phyloP scores from a whole-genome alignment of 2,113 vertebrate genomes.

The Porphyrio hochstetteri region DNA sequence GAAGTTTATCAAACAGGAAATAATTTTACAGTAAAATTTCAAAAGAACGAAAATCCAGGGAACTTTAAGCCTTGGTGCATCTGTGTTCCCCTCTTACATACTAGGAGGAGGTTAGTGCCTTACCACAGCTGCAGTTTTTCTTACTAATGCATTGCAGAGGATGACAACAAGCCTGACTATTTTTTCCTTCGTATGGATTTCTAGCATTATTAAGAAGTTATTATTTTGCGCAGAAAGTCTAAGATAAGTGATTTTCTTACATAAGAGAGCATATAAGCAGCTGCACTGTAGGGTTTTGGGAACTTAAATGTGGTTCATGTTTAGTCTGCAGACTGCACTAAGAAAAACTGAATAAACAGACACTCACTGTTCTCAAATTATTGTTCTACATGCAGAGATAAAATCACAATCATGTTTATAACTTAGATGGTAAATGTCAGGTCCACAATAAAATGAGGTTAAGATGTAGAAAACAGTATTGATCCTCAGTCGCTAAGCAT shows the following conservation, averaged over 20 bases:
- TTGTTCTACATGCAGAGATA: neutral
- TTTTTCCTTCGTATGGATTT: neutral
- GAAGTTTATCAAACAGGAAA: neutral
- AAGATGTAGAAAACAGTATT: neutral
- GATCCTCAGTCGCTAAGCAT: neutral
- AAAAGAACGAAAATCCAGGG: neutral
- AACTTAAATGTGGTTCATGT: neutral
- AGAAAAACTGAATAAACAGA: neutral
- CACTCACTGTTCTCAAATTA: neutral
- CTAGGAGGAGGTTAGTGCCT: neutral
- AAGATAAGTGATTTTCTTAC: neutral
- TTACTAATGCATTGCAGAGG: neutral
- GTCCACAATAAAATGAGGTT: neutral
- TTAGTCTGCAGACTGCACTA: neutral
- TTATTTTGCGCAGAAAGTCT: neutral
- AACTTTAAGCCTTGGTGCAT: neutral
- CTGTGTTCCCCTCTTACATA: neutral
- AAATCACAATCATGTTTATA: neutral
- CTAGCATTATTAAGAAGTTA: neutral
- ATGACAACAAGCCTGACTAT: neutral
- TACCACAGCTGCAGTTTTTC: neutral
- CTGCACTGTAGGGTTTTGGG: neutral
- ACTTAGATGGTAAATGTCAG: neutral
- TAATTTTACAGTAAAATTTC: neutral
- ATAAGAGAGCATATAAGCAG: neutral